A percentile compares a stretch with the other conserved stretches of the same genome.
Evolutionary conservation across 2,113 vertebrate species (phyloP).

Genomic region (Hemibagrus wyckioides): DNA sequence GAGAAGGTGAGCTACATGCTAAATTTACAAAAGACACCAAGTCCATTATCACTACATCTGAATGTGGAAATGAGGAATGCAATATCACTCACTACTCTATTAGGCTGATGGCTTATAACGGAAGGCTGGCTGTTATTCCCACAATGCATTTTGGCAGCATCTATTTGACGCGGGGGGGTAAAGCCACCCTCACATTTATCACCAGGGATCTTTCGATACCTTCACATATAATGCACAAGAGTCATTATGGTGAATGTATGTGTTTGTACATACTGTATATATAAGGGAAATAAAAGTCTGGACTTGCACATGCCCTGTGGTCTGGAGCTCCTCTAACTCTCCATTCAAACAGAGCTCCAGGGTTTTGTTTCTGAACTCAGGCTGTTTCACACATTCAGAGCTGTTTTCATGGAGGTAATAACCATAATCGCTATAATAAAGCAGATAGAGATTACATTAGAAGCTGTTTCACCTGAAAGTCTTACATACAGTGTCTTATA

Average conservation of each 20-base stretch:
- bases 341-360: slow-evolving; percentile 70
- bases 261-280: background rate
- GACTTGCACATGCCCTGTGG: slow-evolving; percentile 63
- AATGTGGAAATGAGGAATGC: background rate
- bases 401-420: slow-evolving; percentile 71
- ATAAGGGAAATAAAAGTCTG: background rate
- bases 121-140: slow-evolving; percentile 49
- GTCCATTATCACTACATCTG: background rate
- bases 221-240: slow-evolving; percentile 47
- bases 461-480: background rate
- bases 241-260: background rate
- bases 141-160: slow-evolving; percentile 65
- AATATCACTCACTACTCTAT: slow-evolving; percentile 64
- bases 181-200: slow-evolving; percentile 76
- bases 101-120: slow-evolving; percentile 52
- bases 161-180: slow-evolving; percentile 55
- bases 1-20: background rate
- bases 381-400: slow-evolving; percentile 72
- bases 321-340: slow-evolving; percentile 71
- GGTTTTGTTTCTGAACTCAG: slow-evolving; percentile 58
- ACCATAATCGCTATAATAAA: slow-evolving; percentile 73
- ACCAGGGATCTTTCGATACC: slow-evolving; percentile 77
- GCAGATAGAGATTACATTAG: background rate
- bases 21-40: background rate
- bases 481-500: background rate